Base-by-base conservation (phyloP, 1,140 invertebrate genomes). In the Leptopilina clavipes region DNA sequence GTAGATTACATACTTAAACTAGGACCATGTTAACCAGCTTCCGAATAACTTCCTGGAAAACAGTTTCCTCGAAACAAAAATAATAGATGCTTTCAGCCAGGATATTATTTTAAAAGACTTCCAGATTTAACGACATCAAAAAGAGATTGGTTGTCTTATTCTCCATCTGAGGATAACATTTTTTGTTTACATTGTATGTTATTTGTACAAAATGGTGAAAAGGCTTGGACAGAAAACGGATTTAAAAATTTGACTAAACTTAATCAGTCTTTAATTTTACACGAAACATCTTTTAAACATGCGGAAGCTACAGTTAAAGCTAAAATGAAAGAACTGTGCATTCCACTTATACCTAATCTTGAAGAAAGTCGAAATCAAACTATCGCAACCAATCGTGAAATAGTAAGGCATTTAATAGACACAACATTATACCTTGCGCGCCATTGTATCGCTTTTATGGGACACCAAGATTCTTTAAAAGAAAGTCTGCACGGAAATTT, bases 381-480 rank as follows among this genome's bases (percentile, higher is more conserved):
- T 14, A n/a, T 48, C 12, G 12, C 45, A 48, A 48, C 11, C 5
- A 48, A n/a, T 48, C 45, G 45, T 12, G 11, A 48, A 48, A 14
- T 48, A 52, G 48, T 17, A 17, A 52, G 48, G 14, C 48, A 52
- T 52, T 52, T 52, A 52, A 52, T 52, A n/a, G 48, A 52, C 8
- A 8, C 48, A 52, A 52, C n/a, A 17, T 52, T 52, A n/a, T 52
- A 52, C n/a, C 48, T 52, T 1, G 48, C 48, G 17, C 48, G 1
- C 14, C 48, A 52, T 17, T 52, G 48, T 7, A 52, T 52, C 1
- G 48, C 48, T 52, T 52, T 52, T n/a, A 17, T n/a, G n/a, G 48
- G 48, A 52, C 48, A 52, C 8, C 14, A 7, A 52, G 48, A 52
- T 52, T 52, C 48, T n/a, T n/a, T 52, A 7, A 52, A 52, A 52